A percentile compares a stretch with the other conserved stretches of the same genome.
Evolutionary conservation across 2,113 vertebrate genomes (phyloP).

Genomic region (Zosterops japonicus): DNA sequence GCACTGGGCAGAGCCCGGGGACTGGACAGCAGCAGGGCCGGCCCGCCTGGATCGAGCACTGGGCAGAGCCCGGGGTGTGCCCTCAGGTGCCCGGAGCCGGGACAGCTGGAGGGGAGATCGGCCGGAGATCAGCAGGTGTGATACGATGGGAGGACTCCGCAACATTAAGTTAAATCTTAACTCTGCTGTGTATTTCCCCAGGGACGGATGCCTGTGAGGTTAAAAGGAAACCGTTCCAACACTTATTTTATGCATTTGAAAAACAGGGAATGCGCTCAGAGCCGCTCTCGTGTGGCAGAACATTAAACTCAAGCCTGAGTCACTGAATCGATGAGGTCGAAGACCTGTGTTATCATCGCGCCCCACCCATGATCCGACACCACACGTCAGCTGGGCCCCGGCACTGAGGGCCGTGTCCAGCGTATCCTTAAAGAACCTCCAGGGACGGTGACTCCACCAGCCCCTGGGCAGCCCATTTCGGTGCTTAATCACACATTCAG

Average conservation of each 20-base stretch:
- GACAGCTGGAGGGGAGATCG: too few relatives aligned
- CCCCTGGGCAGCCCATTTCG: background rate
- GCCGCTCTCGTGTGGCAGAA: fast-evolving
- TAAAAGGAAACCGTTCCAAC: background rate
- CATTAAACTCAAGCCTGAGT: too few relatives aligned
- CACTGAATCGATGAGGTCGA: background rate
- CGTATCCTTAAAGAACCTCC: background rate
- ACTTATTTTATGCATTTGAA: background rate
- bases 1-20: fast-evolving
- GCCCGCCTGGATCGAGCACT: too few relatives aligned
- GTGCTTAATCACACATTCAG: background rate
- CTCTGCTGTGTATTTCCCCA: background rate
- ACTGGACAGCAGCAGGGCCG: too few relatives aligned
- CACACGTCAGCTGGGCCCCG: background rate
- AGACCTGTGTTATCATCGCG: background rate
- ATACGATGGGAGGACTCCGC: fast-evolving
- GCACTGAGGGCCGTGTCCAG: background rate
- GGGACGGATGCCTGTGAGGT: background rate
- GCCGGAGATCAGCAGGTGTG: background rate
- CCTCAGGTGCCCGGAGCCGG: too few relatives aligned
- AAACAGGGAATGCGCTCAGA: fast-evolving
- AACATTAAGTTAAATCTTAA: background rate
- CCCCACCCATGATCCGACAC: background rate
- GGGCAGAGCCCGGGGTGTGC: too few relatives aligned
- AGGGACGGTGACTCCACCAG: background rate